Evolutionary conservation across 2,888 invertebrate species (phyloP).

Genomic region (Phorcus lineatus): DNA sequence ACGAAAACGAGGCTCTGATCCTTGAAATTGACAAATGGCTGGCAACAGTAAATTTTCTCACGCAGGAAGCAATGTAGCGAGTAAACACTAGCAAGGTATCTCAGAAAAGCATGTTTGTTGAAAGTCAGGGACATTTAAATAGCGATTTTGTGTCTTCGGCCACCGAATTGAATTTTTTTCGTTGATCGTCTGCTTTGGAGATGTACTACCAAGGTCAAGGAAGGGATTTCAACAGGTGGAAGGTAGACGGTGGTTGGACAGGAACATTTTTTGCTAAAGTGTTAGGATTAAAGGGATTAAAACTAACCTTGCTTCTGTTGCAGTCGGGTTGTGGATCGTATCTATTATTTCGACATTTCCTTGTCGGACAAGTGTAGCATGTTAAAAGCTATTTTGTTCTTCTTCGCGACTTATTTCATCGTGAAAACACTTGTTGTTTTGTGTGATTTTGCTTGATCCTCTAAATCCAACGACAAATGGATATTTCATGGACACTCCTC

Average conservation of each 20-base stretch:
- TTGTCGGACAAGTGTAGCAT: too few relatives aligned
- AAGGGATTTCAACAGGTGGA: neutral
- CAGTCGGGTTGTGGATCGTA: neutral
- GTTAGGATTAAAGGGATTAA: neutral
- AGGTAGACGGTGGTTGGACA: neutral
- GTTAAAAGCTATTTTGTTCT: too few relatives aligned
- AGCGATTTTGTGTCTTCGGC: constrained; percentile 10
- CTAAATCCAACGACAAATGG: too few relatives aligned
- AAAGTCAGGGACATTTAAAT: constrained; percentile 21
- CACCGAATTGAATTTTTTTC: neutral
- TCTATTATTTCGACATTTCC: neutral
- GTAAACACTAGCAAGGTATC: constrained; percentile 10
- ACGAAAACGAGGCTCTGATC: constrained; percentile 16
- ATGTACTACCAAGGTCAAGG: neutral
- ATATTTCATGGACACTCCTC: too few relatives aligned
- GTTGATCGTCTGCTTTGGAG: neutral
- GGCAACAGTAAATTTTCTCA: constrained; percentile 29
- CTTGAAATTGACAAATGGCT: constrained; percentile 22
- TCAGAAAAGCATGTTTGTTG: constrained; percentile 15
- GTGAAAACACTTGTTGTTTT: too few relatives aligned
- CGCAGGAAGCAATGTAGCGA: constrained; percentile 21
- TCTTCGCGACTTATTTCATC: too few relatives aligned
- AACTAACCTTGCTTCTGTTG: neutral
- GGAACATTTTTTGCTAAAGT: neutral
- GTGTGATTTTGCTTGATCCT: too few relatives aligned